Evolutionary conservation across 2,888 invertebrate genomes (phyloP), one percentile per base, ranked within the genome.

Genomic region (Campoletis raptor): DNA sequence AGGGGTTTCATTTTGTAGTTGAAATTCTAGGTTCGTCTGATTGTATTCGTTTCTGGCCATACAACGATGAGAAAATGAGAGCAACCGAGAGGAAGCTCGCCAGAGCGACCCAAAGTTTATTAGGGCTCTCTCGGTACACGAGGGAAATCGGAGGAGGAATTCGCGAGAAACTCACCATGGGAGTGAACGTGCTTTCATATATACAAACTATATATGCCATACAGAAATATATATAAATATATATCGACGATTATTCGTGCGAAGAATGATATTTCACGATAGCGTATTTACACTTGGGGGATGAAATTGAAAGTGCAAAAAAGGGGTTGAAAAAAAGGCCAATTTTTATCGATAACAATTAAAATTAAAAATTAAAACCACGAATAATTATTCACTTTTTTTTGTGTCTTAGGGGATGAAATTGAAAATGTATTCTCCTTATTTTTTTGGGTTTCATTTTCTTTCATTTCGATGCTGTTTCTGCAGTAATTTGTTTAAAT

Each of bases 121-220:
- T 89, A 88, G 84, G 85, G 77, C 85, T 80, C 76, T 81, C 80
- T 85, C 69, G 81, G 81, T 85, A 87, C 89, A 89, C 89, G 72
- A 78, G 89, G 89, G 89, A 89, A 89, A 89, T 89, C 89, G 89
- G 82, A 81, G 74, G 54, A 45, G 74, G 66, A 72, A 72, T 48
- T 45, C 73, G 81, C 79, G 81, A 81, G 78, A 73, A 48, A 52
- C 81, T 80, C 30, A 40, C 18, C 77, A 69, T 54, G 80, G 37
- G 81, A 76, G 30, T 45, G 78, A 82, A 85, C 81, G 83, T 88
- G 83, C 70, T 64, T 80, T 61, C 76, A 48, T 72, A 54, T 67
- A 67, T 66, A 80, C 40, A 42, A 67, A 40, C 69, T 24, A 24
- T 40, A 67, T 67, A 48, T 36, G 36, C 40, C n/a, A 40, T 10